Evolutionary conservation across 2,797 vertebrate genomes (phyloP), one percentile per base, ranked within the genome.

Genomic region (Hyperoplus immaculatus): DNA sequence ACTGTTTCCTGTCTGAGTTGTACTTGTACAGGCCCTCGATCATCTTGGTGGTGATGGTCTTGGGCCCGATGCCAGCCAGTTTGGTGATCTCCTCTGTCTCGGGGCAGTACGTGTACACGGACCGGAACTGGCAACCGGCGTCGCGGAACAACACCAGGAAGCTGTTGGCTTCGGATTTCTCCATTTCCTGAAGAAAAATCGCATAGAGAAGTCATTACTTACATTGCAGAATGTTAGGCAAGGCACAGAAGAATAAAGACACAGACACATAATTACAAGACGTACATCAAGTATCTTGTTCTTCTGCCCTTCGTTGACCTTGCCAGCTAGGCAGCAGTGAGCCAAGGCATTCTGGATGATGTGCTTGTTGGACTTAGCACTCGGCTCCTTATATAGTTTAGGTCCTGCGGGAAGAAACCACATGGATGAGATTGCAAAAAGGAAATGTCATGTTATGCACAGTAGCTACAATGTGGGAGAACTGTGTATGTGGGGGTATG

Each of bases 341-440:
- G 98, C 95, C 87, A 99, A 86, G 0, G 98, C 98, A n/a, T 99
- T 99, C 90, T 99, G 98, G 91, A 99, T 98, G 81, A 99, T 99
- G 81, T 99, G 97, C 79, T 99, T 99, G 90, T 99, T 99, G 75
- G 98, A 99, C 92, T 98, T 99, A 81, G 98, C 98, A 92, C 98
- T 99, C 14, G 98, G 98, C 91, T 99, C 98, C 89, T 97, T 99
- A 90, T 98, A 99, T 45, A 99, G 95, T 93, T 99, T 99, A 86
- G 98, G 98, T 90, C 98, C 98, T 99, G 62, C 36, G 29, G 13
- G 69, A 66, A 72, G 21, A 75, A 68, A 85, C 66, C 0, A 54
- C 73, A 78, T 47, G 57, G 47, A 50, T 21, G 21, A 76, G 49
- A 72, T 16, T 21, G 5, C 39, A 72, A 29, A 76, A 69, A n/a